Evolutionary conservation across 2,797 vertebrate species (phyloP).

Genomic region (Cyclopterus lumpus): DNA sequence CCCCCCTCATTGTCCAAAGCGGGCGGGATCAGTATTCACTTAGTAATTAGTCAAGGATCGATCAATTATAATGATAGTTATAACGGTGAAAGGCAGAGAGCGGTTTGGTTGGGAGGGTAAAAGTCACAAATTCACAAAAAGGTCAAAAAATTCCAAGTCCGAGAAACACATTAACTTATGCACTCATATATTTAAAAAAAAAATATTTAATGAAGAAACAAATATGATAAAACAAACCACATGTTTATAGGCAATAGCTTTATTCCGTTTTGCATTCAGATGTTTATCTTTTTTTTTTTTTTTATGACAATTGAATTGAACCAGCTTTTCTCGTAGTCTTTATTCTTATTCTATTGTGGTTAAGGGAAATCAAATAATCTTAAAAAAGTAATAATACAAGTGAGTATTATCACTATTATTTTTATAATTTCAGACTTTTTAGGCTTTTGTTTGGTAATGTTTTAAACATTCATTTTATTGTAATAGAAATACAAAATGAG

Average conservation of each 20-base stretch:
- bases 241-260: not conserved
- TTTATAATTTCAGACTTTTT: not conserved
- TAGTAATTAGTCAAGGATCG: constrained; percentile 66
- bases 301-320: not conserved
- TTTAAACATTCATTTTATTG: not conserved
- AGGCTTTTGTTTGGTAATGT: not conserved
- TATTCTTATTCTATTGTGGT: not conserved
- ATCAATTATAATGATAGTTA: constrained; percentile 54
- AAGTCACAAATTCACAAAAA: not conserved
- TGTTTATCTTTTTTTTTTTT: constrained; percentile 8
- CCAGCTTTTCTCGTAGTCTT: not conserved
- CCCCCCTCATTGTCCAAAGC: constrained; percentile 47
- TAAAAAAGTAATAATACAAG: not conserved
- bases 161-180: constrained; percentile 6
- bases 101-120: not conserved
- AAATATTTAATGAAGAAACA: not conserved
- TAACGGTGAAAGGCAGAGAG: constrained; percentile 32
- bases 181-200: too few relatives aligned
- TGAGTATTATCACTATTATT: not conserved
- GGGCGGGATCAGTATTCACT: constrained; percentile 49
- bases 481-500: constrained; percentile 3
- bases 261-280: not conserved
- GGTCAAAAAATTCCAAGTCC: constrained; percentile 30
- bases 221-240: not conserved
- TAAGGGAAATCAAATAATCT: not conserved